A percentile compares a stretch with the other conserved stretches of the same genome.
phyloP scores from a whole-genome alignment of 1,140 invertebrate species.

The Antheraea mylitta region DNA sequence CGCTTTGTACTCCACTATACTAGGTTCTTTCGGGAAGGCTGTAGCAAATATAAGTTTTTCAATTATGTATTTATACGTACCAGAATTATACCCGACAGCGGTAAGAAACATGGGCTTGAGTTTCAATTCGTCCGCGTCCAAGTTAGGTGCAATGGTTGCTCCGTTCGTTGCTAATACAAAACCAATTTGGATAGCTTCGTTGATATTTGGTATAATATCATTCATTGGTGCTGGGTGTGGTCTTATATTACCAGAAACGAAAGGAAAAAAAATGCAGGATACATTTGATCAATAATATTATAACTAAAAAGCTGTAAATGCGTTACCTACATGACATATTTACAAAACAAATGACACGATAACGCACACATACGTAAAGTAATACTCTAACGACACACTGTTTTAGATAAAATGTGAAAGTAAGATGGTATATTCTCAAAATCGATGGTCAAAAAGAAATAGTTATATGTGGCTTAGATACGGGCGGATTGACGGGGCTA shows the following conservation, averaged over 20 bases:
- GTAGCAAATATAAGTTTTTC: conserved; percentile 23
- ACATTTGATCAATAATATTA: conserved; percentile 26
- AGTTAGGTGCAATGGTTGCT: conserved; percentile 39
- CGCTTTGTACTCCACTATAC: conserved; percentile 25
- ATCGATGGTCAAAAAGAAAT: too few species aligned
- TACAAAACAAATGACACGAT: too few species aligned
- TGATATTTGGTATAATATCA: conserved; percentile 36
- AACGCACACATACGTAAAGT: too few species aligned
- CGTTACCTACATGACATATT: too few species aligned
- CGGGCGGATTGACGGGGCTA: too few species aligned
- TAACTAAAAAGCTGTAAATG: too few species aligned
- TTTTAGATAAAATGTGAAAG: too few species aligned
- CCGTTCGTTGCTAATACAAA: conserved; percentile 43
- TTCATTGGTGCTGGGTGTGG: conserved; percentile 32
- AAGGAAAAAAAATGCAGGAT: conserved; percentile 45
- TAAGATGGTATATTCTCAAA: too few species aligned
- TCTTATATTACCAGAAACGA: conserved; percentile 46
- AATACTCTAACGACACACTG: too few species aligned
- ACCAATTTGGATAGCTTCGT: conserved; percentile 42
- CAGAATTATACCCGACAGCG: conserved; percentile 44
- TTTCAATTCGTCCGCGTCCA: conserved; percentile 31
- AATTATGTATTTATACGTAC: conserved; percentile 32
- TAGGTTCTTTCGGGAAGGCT: conserved; percentile 32
- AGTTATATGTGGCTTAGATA: too few species aligned
- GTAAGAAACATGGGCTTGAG: conserved; percentile 46